Percentiles rank a stretch among this genome's conserved stretches.
Evolutionary conservation across 1,140 invertebrate species (phyloP).

Genomic region (Trachymyrmex cornetzi): DNA sequence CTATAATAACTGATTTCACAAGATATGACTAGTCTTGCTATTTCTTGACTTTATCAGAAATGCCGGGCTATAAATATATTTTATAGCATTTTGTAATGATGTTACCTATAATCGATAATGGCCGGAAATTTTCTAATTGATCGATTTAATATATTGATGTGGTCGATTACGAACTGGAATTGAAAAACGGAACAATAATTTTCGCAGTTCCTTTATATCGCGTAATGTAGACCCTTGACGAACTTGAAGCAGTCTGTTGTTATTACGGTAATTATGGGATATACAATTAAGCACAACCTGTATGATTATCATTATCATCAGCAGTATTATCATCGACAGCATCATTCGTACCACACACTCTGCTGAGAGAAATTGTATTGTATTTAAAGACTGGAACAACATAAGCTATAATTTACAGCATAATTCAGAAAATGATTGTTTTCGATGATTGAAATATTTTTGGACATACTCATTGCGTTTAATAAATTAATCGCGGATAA

Average conservation of each 20-base stretch:
- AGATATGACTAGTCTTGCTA: not conserved
- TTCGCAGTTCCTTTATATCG: not conserved
- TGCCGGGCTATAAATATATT: not conserved
- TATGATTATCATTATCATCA: constrained; percentile 68
- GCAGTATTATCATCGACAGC: constrained; percentile 51
- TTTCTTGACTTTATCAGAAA: not conserved
- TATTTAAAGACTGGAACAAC: constrained; percentile 57
- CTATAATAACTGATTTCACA: not conserved
- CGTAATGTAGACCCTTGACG: constrained; percentile 27
- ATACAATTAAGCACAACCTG: constrained; percentile 58
- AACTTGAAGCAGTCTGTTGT: constrained; percentile 31
- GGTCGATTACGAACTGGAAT: not conserved
- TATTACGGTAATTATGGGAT: constrained; percentile 71
- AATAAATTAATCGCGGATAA: constrained; percentile 74
- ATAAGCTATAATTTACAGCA: constrained; percentile 72
- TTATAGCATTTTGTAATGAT: not conserved
- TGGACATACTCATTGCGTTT: constrained; percentile 54
- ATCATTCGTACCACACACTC: not conserved
- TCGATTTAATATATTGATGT: constrained; percentile 5
- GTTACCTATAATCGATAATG: not conserved
- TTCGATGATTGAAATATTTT: constrained; percentile 71
- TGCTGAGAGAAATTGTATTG: constrained; percentile 52
- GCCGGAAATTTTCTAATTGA: not conserved
- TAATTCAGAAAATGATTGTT: constrained; percentile 70
- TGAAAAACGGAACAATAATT: not conserved